These are phyloP conservation scores for Drosophila pallidifrons DNA, from an alignment of 1,140 invertebrate genomes.

Conservation along the genomic window DNA sequence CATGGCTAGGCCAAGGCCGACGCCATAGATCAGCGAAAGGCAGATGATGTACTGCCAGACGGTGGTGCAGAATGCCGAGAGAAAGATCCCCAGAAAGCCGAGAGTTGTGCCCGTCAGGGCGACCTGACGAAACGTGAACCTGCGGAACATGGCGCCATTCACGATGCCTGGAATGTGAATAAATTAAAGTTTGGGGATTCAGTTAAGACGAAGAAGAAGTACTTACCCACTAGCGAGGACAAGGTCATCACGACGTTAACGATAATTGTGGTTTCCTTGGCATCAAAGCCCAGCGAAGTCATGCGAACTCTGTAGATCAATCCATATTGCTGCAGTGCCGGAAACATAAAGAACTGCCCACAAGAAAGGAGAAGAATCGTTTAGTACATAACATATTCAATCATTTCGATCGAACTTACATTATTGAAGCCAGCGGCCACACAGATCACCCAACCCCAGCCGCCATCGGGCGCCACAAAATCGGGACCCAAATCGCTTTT, in stretches of 20 bases:
- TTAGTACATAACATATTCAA: background rate
- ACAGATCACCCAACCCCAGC: constrained; percentile 83
- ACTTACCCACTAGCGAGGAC: constrained; percentile 87
- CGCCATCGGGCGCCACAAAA: constrained; percentile 83
- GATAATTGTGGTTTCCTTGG: constrained; percentile 88
- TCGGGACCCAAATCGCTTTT: constrained; percentile 80
- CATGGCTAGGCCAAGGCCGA: constrained; percentile 87
- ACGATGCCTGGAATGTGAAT: constrained; percentile 56
- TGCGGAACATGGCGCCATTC: constrained; percentile 78
- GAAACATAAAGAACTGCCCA: constrained; percentile 87
- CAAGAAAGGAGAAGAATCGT: background rate
- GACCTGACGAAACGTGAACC: constrained; percentile 77
- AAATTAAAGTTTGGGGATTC: background rate
- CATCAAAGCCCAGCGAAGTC: constrained; percentile 86
- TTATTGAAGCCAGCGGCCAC: constrained; percentile 77
- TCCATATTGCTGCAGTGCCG: constrained; percentile 88
- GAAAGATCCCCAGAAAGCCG: constrained; percentile 63
- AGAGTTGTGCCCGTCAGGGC: constrained; percentile 62
- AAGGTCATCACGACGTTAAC: constrained; percentile 88
- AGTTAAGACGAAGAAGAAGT: background rate
- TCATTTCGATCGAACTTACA: constrained; percentile 42
- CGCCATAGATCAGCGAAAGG: constrained; percentile 81
- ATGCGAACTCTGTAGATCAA: constrained; percentile 88
- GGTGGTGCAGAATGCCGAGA: constrained; percentile 65
- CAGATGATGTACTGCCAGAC: constrained; percentile 71